A percentile compares a stretch with the other conserved stretches of the same genome.
Conservation (phyloP, 2,888 invertebrate species). For the Lobophora halterata region DNA sequence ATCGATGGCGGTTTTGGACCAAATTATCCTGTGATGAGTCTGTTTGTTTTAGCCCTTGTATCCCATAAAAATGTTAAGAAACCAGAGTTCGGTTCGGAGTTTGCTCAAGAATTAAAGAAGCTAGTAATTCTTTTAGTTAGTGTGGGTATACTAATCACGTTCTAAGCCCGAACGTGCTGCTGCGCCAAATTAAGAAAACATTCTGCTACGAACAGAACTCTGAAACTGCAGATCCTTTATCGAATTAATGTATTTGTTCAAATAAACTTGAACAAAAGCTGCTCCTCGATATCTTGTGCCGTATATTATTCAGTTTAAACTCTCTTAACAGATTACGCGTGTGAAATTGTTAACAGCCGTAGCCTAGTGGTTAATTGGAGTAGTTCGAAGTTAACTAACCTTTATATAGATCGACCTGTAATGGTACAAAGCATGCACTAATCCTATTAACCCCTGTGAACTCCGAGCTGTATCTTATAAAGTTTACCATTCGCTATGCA, state of each 20-base stretch:
- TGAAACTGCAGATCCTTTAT: not conserved
- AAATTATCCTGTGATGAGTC: too few species aligned
- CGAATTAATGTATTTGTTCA: conserved; percentile 4
- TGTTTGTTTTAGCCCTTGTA: too few species aligned
- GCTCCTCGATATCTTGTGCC: conserved; percentile 4
- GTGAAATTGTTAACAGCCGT: conserved; percentile 10
- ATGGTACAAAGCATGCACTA: conserved; percentile 52
- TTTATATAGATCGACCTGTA: conserved; percentile 37
- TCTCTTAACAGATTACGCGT: conserved; percentile 15
- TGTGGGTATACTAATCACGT: conserved; percentile 9
- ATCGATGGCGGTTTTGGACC: conserved; percentile 28
- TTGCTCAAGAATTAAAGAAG: too few species aligned
- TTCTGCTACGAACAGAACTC: not conserved
- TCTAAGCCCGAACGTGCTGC: conserved; percentile 4
- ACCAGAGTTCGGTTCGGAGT: too few species aligned
- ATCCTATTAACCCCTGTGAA: conserved; percentile 59
- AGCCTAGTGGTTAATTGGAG: conserved; percentile 24
- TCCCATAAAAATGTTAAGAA: too few species aligned
- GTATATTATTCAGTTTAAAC: conserved; percentile 12
- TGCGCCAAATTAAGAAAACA: conserved; percentile 3
- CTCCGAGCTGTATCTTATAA: conserved; percentile 53
- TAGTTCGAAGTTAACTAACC: conserved; percentile 37
- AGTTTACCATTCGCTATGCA: conserved; percentile 52
- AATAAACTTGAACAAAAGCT: conserved; percentile 14
- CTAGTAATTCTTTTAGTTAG: conserved; percentile 2